phyloP scores from a whole-genome alignment of 2,888 invertebrate genomes.

The Danaus chrysippus region DNA sequence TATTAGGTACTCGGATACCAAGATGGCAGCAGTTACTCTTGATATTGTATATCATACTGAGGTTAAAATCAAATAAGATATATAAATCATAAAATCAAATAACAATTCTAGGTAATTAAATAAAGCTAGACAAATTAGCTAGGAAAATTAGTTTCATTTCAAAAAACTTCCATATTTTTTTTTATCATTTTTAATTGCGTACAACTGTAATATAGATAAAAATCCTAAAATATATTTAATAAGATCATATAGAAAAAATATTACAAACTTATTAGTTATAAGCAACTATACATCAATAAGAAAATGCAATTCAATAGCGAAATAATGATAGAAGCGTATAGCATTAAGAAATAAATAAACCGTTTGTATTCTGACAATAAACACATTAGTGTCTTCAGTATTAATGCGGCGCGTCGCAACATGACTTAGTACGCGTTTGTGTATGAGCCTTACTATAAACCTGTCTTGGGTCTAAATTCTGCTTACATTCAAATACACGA shows the following conservation, averaged over 20 bases:
- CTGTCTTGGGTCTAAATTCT: conserved; percentile 37
- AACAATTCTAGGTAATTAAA: background rate
- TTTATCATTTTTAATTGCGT: too few relatives aligned
- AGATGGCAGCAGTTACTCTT: conserved; percentile 30
- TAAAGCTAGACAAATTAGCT: background rate
- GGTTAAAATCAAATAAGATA: conserved; percentile 12
- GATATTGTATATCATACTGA: conserved; percentile 25
- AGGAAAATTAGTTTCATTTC: too few relatives aligned
- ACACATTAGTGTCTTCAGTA: conserved; percentile 29
- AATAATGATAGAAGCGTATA: conserved; percentile 10
- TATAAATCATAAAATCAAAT: background rate
- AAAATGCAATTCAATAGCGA: background rate
- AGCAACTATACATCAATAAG: background rate
- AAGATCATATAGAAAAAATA: too few relatives aligned
- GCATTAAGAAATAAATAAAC: conserved; percentile 24
- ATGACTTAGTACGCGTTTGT: conserved; percentile 33
- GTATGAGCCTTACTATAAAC: conserved; percentile 33
- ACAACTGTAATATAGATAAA: too few relatives aligned
- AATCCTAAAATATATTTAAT: too few relatives aligned
- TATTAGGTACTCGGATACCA: conserved; percentile 28
- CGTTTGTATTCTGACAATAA: conserved; percentile 30
- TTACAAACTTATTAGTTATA: background rate
- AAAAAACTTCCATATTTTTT: too few relatives aligned
- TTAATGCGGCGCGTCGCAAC: conserved; percentile 29
- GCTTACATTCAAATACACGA: conserved; percentile 35